These are phyloP conservation scores for Acyrthosiphon pisum DNA, from an alignment of 1,140 invertebrate genomes.

Conservation along the genomic window DNA sequence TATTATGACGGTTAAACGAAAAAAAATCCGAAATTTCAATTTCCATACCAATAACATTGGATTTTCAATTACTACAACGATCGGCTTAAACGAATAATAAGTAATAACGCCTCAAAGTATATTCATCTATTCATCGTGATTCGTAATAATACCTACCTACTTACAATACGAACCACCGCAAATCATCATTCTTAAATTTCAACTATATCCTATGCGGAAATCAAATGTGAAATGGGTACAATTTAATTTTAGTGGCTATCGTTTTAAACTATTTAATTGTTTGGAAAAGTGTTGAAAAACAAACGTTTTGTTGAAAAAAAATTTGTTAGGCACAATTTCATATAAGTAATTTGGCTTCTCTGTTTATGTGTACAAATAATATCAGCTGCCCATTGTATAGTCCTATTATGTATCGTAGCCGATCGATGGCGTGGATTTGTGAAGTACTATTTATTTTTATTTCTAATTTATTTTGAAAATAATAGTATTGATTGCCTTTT, in stretches of 20 bases:
- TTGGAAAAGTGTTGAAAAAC: not conserved
- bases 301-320: not conserved
- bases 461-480: not conserved
- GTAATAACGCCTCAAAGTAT: not conserved
- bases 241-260: not conserved
- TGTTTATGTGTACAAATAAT: not conserved
- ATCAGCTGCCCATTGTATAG: too few relatives aligned
- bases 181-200: not conserved
- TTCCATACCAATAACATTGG: not conserved
- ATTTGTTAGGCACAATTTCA: not conserved
- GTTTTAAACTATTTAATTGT: not conserved
- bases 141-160: not conserved
- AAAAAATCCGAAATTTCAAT: not conserved
- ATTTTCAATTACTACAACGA: not conserved
- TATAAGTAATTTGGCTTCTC: not conserved
- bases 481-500: not conserved
- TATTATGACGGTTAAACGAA: not conserved
- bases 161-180: not conserved
- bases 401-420: too few relatives aligned
- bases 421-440: not conserved
- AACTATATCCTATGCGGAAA: not conserved
- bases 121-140: not conserved
- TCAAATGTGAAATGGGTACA: not conserved
- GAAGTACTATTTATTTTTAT: too few relatives aligned
- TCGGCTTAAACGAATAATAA: not conserved